Percentiles rank a stretch among this genome's conserved stretches.
Conservation (phyloP, 2,797 vertebrate species). For the Clarias platycephalus region DNA sequence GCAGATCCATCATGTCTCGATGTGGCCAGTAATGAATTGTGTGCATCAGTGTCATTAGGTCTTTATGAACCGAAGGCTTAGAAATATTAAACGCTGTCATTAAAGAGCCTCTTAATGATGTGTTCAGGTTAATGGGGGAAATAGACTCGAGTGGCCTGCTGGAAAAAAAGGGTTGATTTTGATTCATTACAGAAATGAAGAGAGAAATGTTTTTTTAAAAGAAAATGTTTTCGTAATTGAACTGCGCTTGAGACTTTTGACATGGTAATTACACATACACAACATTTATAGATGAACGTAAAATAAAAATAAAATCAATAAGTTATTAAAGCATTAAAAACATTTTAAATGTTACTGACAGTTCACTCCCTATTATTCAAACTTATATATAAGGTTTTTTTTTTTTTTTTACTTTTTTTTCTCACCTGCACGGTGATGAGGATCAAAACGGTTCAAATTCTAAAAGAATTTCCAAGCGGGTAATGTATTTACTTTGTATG, state of each 20-base stretch:
- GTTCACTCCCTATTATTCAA: neutral
- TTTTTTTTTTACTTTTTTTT: neutral
- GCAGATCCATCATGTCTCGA: slow-evolving; percentile 66
- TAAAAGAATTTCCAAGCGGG: neutral
- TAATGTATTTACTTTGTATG: neutral
- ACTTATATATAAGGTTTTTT: neutral
- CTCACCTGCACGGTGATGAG: neutral
- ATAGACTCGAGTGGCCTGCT: slow-evolving; percentile 57
- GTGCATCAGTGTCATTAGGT: slow-evolving; percentile 69
- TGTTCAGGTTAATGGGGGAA: slow-evolving; percentile 63
- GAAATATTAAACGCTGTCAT: slow-evolving; percentile 60
- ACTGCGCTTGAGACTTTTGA: slow-evolving; percentile 14
- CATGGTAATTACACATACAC: slow-evolving; percentile 32
- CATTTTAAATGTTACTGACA: neutral
- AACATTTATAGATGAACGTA: neutral
- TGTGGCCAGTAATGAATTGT: slow-evolving; percentile 67
- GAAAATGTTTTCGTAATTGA: slow-evolving; percentile 19
- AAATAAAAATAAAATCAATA: neutral
- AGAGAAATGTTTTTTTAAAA: slow-evolving; percentile 20
- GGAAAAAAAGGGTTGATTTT: slow-evolving; percentile 55
- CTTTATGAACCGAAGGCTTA: slow-evolving; percentile 64
- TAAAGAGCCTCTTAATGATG: slow-evolving; percentile 63
- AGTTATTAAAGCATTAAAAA: neutral
- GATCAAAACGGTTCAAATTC: neutral
- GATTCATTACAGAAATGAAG: slow-evolving; percentile 55